Evolutionary conservation across 2,797 vertebrate genomes (phyloP).

Genomic region (Pangasius mekongensis): DNA sequence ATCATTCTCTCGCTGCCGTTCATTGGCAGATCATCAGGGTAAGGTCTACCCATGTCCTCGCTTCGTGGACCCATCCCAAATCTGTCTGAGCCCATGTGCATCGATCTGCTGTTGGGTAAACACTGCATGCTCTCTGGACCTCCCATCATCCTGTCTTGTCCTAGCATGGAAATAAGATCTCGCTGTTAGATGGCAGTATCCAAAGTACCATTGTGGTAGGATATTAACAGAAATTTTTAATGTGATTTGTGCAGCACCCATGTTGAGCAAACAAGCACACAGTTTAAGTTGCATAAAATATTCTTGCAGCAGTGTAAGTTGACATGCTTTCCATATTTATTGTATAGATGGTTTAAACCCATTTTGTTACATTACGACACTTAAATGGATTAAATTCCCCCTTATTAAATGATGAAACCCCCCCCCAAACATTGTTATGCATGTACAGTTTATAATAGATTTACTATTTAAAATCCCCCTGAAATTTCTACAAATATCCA

Average conservation of each 20-base stretch:
- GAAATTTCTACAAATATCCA: background rate
- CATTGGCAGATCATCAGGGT: constrained; percentile 59
- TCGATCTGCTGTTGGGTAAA: constrained; percentile 58
- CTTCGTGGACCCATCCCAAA: constrained; percentile 58
- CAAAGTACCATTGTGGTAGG: background rate
- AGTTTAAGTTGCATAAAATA: too few species aligned
- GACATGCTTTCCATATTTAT: background rate
- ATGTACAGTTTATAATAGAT: background rate
- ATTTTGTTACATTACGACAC: background rate
- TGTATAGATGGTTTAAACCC: background rate
- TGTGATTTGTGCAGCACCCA: too few species aligned
- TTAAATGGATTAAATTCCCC: background rate
- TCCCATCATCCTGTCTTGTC: background rate
- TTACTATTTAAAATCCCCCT: background rate
- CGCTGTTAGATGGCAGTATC: background rate
- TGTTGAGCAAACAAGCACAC: too few species aligned
- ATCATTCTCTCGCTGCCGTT: constrained; percentile 58
- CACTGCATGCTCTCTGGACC: constrained; percentile 37
- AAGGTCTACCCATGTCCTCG: constrained; percentile 61
- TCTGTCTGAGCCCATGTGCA: constrained; percentile 49
- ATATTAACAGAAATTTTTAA: background rate
- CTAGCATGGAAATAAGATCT: constrained; percentile 39
- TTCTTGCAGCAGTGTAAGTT: background rate
- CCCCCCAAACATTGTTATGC: background rate
- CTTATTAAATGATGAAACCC: background rate